These are phyloP conservation scores for Drosophila carrolli DNA, from an alignment of 1,140 invertebrate genomes.

Conservation along the genomic window DNA sequence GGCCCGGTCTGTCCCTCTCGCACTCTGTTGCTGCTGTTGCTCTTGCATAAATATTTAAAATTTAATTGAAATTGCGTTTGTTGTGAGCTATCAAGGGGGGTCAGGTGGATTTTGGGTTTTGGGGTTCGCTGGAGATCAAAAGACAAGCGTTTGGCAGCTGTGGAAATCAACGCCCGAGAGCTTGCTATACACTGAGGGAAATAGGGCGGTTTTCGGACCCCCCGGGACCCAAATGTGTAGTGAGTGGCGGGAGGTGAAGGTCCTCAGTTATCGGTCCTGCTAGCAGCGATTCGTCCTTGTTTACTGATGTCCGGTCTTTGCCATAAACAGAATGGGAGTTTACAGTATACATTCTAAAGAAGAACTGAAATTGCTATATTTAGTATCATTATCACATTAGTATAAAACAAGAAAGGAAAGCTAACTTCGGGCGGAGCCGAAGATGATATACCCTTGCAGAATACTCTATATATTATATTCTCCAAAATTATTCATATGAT, in stretches of 20 bases:
- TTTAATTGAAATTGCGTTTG: constrained; percentile 82
- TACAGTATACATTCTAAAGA: neutral
- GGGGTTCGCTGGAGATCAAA: constrained; percentile 66
- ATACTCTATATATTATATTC: no score
- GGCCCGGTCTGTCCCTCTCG: neutral
- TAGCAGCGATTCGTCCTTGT: constrained; percentile 54
- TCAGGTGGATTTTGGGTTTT: constrained; percentile 16
- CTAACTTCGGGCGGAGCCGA: no score
- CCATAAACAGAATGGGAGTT: neutral
- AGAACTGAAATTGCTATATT: no score
- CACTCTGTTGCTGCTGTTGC: constrained; percentile 28
- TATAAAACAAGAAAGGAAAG: no score
- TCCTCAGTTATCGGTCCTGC: constrained; percentile 17
- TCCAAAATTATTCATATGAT: no score
- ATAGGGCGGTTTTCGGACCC: constrained; percentile 31
- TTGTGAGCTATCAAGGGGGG: constrained; percentile 9
- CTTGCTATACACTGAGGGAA: constrained; percentile 27
- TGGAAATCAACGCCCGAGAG: constrained; percentile 78
- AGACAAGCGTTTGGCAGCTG: constrained; percentile 79
- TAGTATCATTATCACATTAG: no score
- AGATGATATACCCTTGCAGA: no score
- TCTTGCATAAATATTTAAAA: constrained; percentile 81
- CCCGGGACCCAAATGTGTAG: constrained; percentile 3
- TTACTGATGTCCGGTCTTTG: constrained; percentile 61
- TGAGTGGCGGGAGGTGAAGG: neutral